A percentile compares a stretch with the other conserved stretches of the same genome.
These are phyloP conservation scores for Rhagoletis zephyria DNA, from an alignment of 1,140 invertebrate genomes.

Conservation along the genomic window DNA sequence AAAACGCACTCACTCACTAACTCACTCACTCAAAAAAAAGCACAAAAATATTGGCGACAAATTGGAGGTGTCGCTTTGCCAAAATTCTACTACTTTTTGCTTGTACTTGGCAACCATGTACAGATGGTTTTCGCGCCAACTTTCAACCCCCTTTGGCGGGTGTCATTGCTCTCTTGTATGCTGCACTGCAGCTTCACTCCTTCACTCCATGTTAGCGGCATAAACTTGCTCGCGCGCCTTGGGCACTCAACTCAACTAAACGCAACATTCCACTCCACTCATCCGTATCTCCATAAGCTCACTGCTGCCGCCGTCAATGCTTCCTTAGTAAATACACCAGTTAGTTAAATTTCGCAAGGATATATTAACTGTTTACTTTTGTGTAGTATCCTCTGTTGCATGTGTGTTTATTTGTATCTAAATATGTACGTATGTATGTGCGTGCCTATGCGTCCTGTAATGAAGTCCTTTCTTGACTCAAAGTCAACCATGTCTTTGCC, in stretches of 20 bases:
- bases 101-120: constrained; percentile 24
- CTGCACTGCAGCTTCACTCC: not conserved
- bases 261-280: not conserved
- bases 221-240: no score
- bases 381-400: not conserved
- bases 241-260: no score
- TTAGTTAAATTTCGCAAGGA: constrained; percentile 4
- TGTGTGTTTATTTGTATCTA: not conserved
- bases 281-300: not conserved
- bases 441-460: not conserved
- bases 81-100: not conserved
- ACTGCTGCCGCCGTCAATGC: not conserved
- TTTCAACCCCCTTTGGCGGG: constrained; percentile 18
- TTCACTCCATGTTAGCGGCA: no score
- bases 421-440: not conserved
- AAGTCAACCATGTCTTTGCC: not conserved
- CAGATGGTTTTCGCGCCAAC: not conserved
- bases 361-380: constrained; percentile 49
- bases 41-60: not conserved
- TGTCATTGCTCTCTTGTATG: no score
- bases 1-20: not conserved
- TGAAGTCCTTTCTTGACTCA: constrained; percentile 46
- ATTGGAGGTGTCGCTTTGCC: not conserved
- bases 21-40: not conserved
- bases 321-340: not conserved